Evolutionary conservation across 2,113 vertebrate species (phyloP), one percentile per base, ranked within the genome.

Genomic region (Oreotrochilus melanogaster): DNA sequence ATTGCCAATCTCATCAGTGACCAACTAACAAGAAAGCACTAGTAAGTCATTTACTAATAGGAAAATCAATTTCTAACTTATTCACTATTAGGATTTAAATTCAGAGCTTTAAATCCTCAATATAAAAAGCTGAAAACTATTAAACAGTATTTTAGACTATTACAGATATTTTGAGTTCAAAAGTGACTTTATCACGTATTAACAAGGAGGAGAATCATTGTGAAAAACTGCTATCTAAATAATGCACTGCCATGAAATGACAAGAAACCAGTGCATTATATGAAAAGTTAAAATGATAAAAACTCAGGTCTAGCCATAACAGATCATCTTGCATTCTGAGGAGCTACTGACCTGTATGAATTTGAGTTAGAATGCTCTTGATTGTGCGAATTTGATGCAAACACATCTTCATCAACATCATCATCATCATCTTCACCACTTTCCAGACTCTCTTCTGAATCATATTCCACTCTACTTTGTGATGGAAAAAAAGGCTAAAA

Each of bases 1-100:
- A 99, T 99, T 58, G 99, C 98, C 97, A 99, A 96, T 70, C 99
- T 98, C 99, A 99, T 99, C 96, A 99, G 98, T 96, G 99, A 99
- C 99, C 99, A 99, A 97, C 99, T 99, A 97, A 87, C 61, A 95
- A 96, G 76, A 97, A 97, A 97, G 64, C 48, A 95, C 82, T 61
- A 92, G 76, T 64, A 53, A 95, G 53, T 94, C 3, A 87, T 81
- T 73, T 89, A 78, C 64, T 89, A 85, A 87, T 10, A 82, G 8
- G 27, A 95, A 93, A 88, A 74, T 30, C 14, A 30, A 14, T 78
- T 75, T 92, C 47, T 88, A 11, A 88, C 30, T 81, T 62, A 93
- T 33, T 90, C 25, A 89, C 7, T 61, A 61, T 27, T 80, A 75
- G 18, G 42, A 88, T 65, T 88, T 66, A 69, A 87, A 70, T 58